Evolutionary conservation across 2,888 invertebrate genomes (phyloP).

Genomic region (Coelopa pilipes): DNA sequence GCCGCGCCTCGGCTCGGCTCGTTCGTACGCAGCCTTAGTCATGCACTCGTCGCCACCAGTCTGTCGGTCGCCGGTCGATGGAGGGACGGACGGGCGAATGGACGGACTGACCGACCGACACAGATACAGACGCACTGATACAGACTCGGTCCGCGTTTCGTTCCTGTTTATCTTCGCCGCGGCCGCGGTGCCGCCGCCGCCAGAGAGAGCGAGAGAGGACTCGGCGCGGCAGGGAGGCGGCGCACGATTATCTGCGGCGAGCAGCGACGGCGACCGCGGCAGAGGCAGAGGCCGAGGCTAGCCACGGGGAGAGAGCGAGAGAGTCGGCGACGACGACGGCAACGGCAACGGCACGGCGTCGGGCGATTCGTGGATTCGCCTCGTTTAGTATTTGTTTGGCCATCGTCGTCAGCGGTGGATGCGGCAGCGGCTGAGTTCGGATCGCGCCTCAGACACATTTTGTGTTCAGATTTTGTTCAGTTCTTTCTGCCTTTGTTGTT

Average conservation of each 20-base stretch:
- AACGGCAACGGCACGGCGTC: constrained; percentile 13
- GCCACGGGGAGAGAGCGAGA: neutral
- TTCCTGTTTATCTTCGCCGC: constrained; percentile 27
- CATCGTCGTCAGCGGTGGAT: constrained; percentile 61
- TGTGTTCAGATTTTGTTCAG: neutral
- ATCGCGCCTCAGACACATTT: constrained; percentile 34
- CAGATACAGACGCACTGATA: neutral
- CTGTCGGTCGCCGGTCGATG: neutral
- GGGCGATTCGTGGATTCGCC: constrained; percentile 29
- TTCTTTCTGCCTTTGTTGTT: too few species aligned
- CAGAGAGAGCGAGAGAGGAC: constrained; percentile 4
- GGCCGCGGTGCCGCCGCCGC: constrained; percentile 8
- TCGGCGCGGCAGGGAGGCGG: constrained; percentile 5
- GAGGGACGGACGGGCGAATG: neutral
- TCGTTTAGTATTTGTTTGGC: constrained; percentile 63
- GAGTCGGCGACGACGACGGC: neutral
- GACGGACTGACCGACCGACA: neutral
- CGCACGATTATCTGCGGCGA: neutral
- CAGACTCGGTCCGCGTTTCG: neutral
- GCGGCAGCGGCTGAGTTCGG: constrained; percentile 34
- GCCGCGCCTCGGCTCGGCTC: too few species aligned
- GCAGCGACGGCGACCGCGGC: neutral
- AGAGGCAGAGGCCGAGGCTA: neutral
- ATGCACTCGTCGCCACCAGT: neutral
- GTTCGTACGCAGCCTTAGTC: neutral